A percentile compares a stretch with the other conserved stretches of the same genome.
Evolutionary conservation across 1,140 invertebrate species (phyloP).

Genomic region (Anastrepha ludens): DNA sequence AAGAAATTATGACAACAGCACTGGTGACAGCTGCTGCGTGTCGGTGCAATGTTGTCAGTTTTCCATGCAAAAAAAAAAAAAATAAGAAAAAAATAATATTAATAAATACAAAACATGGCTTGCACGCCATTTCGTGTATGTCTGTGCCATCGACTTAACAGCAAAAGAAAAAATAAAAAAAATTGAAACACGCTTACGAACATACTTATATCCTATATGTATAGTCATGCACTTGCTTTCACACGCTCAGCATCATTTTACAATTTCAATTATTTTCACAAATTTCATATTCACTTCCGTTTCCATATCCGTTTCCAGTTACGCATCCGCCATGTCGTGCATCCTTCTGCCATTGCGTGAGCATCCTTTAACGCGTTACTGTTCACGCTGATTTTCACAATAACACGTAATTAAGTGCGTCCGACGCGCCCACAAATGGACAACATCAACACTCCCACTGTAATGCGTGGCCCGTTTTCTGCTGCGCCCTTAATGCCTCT

Average conservation of each 20-base stretch:
- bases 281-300: constrained; percentile 37
- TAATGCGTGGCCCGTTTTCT: background rate
- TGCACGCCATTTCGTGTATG: background rate
- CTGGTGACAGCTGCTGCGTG: constrained; percentile 25
- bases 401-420: constrained; percentile 24
- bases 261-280: constrained; percentile 52
- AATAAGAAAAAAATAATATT: background rate
- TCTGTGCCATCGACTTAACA: too few species aligned
- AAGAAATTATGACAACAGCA: constrained; percentile 29
- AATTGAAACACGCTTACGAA: background rate
- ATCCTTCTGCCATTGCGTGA: background rate
- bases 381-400: background rate
- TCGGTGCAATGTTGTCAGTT: constrained; percentile 17
- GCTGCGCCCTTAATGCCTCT: background rate
- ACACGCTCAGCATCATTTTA: background rate
- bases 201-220: background rate
- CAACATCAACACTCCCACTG: background rate
- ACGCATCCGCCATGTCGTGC: background rate
- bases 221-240: background rate
- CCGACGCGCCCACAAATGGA: background rate
- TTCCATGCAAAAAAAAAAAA: background rate
- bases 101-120: background rate
- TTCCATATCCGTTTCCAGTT: constrained; percentile 23
- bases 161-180: background rate
- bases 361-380: background rate